Conservation (phyloP, 2,797 vertebrate species). For the Lagodon rhomboides region DNA sequence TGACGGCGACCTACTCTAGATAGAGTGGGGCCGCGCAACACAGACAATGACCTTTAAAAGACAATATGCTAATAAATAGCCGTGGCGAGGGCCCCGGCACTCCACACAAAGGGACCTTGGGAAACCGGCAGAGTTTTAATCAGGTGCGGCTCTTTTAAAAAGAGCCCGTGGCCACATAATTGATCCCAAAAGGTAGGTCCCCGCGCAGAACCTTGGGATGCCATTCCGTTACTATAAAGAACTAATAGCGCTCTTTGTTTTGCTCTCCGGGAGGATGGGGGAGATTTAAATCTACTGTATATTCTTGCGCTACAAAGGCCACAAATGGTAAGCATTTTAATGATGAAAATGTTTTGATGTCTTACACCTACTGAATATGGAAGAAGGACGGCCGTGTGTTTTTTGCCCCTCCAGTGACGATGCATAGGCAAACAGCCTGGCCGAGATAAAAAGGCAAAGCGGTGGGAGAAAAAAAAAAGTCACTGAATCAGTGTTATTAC, state of each 20-base stretch:
- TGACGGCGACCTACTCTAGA: constrained; percentile 76
- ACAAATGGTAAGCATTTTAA: constrained; percentile 86
- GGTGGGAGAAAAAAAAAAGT: constrained; percentile 73
- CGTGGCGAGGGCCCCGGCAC: constrained; percentile 76
- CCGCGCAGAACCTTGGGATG: constrained; percentile 80
- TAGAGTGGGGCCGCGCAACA: constrained; percentile 83
- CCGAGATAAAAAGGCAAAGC: constrained; percentile 79
- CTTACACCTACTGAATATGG: constrained; percentile 83
- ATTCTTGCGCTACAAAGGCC: constrained; percentile 81
- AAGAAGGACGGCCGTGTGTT: constrained; percentile 80
- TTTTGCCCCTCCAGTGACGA: constrained; percentile 84
- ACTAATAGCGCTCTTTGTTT: constrained; percentile 82
- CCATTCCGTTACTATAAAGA: constrained; percentile 79
- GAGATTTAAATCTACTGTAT: constrained; percentile 83
- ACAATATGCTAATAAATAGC: constrained; percentile 89
- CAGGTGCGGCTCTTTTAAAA: constrained; percentile 83
- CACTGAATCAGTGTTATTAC: constrained; percentile 89
- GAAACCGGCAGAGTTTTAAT: constrained; percentile 84
- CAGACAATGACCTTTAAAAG: constrained; percentile 86
- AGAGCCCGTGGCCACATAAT: constrained; percentile 86
- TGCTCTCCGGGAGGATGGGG: constrained; percentile 72
- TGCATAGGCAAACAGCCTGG: constrained; percentile 85
- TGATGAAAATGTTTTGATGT: constrained; percentile 86
- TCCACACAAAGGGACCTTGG: constrained; percentile 84
- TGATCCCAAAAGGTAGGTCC: constrained; percentile 88